These are phyloP conservation scores for Oreonectes daqikongensis DNA, from an alignment of 2,797 vertebrate species.

Conservation along the genomic window DNA sequence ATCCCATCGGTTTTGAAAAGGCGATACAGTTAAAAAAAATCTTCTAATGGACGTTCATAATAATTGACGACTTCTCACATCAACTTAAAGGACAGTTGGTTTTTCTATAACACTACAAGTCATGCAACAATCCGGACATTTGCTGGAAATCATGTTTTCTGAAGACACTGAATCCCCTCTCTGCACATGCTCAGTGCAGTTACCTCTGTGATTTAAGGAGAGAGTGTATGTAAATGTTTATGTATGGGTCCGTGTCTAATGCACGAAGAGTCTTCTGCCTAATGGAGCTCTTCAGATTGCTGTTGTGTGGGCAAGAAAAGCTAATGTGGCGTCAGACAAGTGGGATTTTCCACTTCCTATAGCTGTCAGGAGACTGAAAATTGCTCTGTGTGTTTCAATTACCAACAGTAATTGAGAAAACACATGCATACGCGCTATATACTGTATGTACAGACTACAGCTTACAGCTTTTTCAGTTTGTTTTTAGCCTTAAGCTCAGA, in stretches of 20 bases:
- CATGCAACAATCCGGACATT: conserved; percentile 26
- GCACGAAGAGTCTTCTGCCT: conserved; percentile 13
- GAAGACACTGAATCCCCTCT: conserved; percentile 30
- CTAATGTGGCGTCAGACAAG: conserved; percentile 13
- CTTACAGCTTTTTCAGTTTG: conserved; percentile 34
- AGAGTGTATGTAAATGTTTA: conserved; percentile 5
- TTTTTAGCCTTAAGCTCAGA: conserved; percentile 35
- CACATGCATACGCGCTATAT: conserved; percentile 44
- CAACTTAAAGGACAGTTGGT: conserved; percentile 10
- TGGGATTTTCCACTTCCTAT: conserved; percentile 43
- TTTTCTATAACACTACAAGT: conserved; percentile 48
- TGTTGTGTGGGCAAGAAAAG: conserved; percentile 28
- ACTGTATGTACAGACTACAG: conserved; percentile 41
- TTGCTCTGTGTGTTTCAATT: conserved; percentile 35
- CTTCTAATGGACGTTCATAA: too few species aligned
- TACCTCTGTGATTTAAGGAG: conserved; percentile 10
- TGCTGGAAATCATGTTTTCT: conserved; percentile 46
- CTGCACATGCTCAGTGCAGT: conserved; percentile 22
- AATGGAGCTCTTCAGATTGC: conserved; percentile 31
- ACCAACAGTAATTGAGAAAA: conserved; percentile 40
- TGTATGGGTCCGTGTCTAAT: conserved; percentile 18
- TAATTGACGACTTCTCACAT: conserved; percentile 17
- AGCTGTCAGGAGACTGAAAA: conserved; percentile 18
- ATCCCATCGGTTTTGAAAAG: conserved; percentile 24
- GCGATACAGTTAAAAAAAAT: neutral